A percentile compares a stretch with the other conserved stretches of the same genome.
These are phyloP conservation scores for Cottus gobio DNA, from an alignment of 2,113 vertebrate genomes.

Conservation along the genomic window DNA sequence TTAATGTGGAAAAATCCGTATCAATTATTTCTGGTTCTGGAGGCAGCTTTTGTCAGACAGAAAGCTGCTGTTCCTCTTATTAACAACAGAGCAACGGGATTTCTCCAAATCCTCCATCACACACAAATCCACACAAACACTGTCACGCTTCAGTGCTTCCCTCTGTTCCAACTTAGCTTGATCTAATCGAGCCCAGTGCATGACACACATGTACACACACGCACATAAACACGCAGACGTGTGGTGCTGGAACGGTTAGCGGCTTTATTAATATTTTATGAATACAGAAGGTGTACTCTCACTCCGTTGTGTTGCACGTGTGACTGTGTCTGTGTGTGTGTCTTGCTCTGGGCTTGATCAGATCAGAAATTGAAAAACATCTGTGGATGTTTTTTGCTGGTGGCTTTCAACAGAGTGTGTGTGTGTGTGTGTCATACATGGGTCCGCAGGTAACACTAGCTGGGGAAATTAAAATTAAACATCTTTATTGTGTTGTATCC, in stretches of 20 bases:
- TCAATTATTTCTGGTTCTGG: constrained; percentile 44
- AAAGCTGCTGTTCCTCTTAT: constrained; percentile 28
- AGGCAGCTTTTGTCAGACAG: constrained; percentile 23
- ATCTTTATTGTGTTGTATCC: constrained; percentile 56
- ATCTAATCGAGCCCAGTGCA: constrained; percentile 41
- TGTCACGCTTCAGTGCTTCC: constrained; percentile 43
- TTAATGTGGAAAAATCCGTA: constrained; percentile 28
- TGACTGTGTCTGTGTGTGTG: constrained; percentile 17
- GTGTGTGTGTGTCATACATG: constrained; percentile 57
- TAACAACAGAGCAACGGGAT: constrained; percentile 36
- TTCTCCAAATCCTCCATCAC: constrained; percentile 55
- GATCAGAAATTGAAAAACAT: constrained; percentile 66
- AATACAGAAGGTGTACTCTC: constrained; percentile 45
- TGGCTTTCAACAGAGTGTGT: constrained; percentile 43
- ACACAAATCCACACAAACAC: constrained; percentile 55
- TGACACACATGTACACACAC: constrained; percentile 3
- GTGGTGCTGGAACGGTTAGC: constrained; percentile 12
- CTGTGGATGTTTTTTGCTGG: constrained; percentile 44
- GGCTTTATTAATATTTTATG: constrained; percentile 52
- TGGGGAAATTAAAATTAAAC: constrained; percentile 58
- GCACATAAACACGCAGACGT: constrained; percentile 4
- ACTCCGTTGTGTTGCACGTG: constrained; percentile 24
- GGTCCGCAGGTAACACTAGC: constrained; percentile 35
- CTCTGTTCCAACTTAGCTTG: constrained; percentile 51
- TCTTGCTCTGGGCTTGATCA: constrained; percentile 55